phyloP scores from a whole-genome alignment of 2,797 vertebrate genomes.

The Cyclura pinguis region DNA sequence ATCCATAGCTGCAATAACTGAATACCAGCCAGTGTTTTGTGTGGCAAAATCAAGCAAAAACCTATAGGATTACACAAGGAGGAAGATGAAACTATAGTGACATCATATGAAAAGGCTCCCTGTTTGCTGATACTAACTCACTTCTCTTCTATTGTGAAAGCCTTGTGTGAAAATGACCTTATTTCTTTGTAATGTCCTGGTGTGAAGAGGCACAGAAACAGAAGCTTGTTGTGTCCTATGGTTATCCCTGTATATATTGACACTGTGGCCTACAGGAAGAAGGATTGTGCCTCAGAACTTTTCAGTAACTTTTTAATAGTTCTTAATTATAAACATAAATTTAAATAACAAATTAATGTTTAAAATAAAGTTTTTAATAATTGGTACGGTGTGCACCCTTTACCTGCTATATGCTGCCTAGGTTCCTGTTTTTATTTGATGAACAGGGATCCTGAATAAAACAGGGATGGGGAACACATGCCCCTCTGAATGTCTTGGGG shows the following conservation, averaged over 20 bases:
- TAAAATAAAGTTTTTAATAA: not conserved
- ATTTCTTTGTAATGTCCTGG: not conserved
- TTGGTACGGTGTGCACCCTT: not conserved
- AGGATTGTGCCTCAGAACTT: not conserved
- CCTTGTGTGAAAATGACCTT: too few species aligned
- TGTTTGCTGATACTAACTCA: too few species aligned
- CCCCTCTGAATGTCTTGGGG: not conserved
- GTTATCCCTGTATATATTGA: not conserved
- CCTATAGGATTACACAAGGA: too few species aligned
- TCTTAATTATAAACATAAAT: too few species aligned
- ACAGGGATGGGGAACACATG: not conserved
- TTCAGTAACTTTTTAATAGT: not conserved
- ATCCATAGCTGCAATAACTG: too few species aligned
- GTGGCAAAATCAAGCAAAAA: too few species aligned
- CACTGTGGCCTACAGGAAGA: not conserved
- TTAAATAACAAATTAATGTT: too few species aligned
- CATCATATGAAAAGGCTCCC: too few species aligned
- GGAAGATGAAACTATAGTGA: too few species aligned
- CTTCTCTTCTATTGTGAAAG: too few species aligned
- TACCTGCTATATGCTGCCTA: not conserved
- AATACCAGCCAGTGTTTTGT: too few species aligned
- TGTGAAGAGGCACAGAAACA: not conserved
- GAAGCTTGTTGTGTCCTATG: too few species aligned
- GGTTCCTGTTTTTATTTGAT: not conserved
- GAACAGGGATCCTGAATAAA: not conserved